phyloP scores from a whole-genome alignment of 2,888 invertebrate genomes.

The Drosophila melanocephala region DNA sequence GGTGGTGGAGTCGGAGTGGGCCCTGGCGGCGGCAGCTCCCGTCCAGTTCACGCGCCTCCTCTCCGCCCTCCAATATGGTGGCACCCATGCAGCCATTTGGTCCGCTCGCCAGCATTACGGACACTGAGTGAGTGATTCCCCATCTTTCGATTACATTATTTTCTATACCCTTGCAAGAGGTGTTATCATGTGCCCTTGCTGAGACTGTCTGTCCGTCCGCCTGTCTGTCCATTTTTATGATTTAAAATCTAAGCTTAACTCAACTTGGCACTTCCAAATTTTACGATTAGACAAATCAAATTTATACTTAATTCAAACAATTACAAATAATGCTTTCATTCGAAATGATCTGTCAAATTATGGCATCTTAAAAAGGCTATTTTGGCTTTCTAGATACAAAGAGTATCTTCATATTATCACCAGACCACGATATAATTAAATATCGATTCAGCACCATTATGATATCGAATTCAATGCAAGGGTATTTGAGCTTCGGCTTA shows the following conservation, averaged over 20 bases:
- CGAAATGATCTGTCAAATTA: not conserved
- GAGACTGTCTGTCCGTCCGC: too few species aligned
- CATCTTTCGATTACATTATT: not conserved
- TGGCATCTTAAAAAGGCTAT: not conserved
- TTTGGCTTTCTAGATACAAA: not conserved
- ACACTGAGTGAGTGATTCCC: conserved; percentile 87
- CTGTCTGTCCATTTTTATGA: not conserved
- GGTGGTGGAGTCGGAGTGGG: conserved; percentile 5
- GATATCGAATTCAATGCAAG: not conserved
- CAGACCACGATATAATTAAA: not conserved
- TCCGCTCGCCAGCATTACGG: conserved; percentile 88
- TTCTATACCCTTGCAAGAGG: not conserved
- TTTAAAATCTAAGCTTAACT: not conserved
- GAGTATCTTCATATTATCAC: not conserved
- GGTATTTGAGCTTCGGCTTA: not conserved
- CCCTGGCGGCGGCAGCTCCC: conserved; percentile 64
- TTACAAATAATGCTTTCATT: not conserved
- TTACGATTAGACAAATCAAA: not conserved
- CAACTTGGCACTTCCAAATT: not conserved
- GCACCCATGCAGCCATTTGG: conserved; percentile 87
- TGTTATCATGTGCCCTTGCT: not conserved
- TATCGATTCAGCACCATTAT: not conserved
- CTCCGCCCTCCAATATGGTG: conserved; percentile 86
- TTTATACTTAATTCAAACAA: not conserved
- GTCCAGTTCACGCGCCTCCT: conserved; percentile 84